A percentile compares a stretch with the other conserved stretches of the same genome.
These are phyloP conservation scores for Montipora capitata DNA, from an alignment of 92 coral and sea anemone species.

Conservation along the genomic window DNA sequence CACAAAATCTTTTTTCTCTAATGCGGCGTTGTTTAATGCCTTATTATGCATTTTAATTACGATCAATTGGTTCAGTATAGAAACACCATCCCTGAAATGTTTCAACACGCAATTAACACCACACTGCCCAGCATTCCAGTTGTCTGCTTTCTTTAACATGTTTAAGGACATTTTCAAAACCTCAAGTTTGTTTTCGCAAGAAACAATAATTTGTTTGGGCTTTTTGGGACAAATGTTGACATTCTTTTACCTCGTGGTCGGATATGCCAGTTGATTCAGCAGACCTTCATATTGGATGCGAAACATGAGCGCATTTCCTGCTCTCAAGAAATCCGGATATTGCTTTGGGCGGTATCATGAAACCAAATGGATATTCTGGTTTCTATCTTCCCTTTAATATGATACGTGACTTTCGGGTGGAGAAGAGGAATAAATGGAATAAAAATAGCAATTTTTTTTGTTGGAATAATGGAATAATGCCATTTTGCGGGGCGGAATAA, in stretches of 20 bases:
- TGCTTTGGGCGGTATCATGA: background rate
- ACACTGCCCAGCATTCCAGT: constrained; percentile 5
- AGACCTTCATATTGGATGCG: background rate
- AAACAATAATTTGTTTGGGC: constrained; percentile 29
- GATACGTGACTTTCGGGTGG: too few species aligned
- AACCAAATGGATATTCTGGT: background rate
- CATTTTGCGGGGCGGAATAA: too few species aligned
- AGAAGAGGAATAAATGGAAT: too few species aligned
- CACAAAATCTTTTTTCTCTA: background rate
- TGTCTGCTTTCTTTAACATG: background rate
- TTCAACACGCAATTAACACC: background rate
- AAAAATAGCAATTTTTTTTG: too few species aligned
- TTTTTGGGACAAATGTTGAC: background rate
- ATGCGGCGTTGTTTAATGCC: too few species aligned
- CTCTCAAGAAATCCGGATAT: constrained; percentile 1
- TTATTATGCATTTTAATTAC: too few species aligned
- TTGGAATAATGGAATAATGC: too few species aligned
- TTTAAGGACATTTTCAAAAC: constrained; percentile 11
- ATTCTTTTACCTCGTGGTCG: constrained; percentile 10
- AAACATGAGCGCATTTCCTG: constrained; percentile 23
- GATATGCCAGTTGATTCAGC: background rate
- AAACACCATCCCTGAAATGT: background rate
- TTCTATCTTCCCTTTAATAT: background rate
- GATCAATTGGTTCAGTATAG: background rate
- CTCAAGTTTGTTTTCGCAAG: constrained; percentile 20